Evolutionary conservation across 2,888 invertebrate species (phyloP).

Genomic region (Melanostoma scalare): DNA sequence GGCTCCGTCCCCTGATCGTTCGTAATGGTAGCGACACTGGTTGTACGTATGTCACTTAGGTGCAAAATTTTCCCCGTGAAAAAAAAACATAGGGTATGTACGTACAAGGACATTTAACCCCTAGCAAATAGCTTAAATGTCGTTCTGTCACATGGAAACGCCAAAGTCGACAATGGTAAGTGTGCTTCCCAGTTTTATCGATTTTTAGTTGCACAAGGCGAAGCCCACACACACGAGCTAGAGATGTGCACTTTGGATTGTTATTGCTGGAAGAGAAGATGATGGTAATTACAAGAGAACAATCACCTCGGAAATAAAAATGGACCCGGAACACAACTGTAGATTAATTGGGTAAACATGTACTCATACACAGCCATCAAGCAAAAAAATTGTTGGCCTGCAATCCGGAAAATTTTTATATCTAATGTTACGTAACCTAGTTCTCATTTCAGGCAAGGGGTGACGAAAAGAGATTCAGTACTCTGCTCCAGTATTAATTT

Average conservation of each 20-base stretch:
- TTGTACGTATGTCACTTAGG: constrained; percentile 57
- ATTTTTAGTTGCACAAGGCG: constrained; percentile 54
- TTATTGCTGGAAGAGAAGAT: constrained; percentile 48
- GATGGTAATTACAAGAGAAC: constrained; percentile 51
- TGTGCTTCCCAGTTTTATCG: constrained; percentile 65
- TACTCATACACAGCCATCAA: not conserved
- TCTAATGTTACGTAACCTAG: constrained; percentile 33
- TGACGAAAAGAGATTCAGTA: constrained; percentile 15
- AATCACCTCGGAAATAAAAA: constrained; percentile 49
- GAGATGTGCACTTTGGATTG: constrained; percentile 31
- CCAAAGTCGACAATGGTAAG: constrained; percentile 62
- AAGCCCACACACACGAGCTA: constrained; percentile 3
- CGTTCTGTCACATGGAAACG: constrained; percentile 59
- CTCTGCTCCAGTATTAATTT: constrained; percentile 31
- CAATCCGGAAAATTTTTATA: constrained; percentile 13
- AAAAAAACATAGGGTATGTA: constrained; percentile 5
- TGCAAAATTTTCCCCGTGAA: constrained; percentile 53
- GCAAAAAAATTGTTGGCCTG: not conserved
- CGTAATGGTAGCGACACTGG: constrained; percentile 16
- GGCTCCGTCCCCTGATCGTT: constrained; percentile 38
- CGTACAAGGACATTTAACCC: constrained; percentile 63
- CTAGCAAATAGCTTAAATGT: constrained; percentile 65
- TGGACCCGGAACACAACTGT: constrained; percentile 16
- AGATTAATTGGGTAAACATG: constrained; percentile 44
- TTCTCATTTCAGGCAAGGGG: not conserved